These are phyloP conservation scores for Eupithecia subumbrata DNA, from an alignment of 2,888 invertebrate species.

Conservation along the genomic window DNA sequence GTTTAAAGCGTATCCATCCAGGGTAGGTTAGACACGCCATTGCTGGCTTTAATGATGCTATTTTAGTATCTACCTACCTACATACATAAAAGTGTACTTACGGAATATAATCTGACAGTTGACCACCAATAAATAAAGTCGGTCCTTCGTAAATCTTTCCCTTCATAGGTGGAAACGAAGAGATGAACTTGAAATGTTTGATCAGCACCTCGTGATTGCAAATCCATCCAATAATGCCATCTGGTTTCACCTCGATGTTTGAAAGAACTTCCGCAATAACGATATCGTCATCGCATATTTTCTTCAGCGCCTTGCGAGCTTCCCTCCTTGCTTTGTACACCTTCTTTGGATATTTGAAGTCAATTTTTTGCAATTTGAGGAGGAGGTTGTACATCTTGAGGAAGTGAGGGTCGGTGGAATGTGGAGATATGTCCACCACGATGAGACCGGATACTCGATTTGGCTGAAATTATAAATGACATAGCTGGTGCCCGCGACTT, in stretches of 20 bases:
- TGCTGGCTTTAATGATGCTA: background rate
- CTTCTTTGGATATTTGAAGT: conserved; percentile 57
- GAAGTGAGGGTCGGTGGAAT: conserved; percentile 73
- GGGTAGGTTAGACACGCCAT: background rate
- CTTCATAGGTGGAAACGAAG: conserved; percentile 83
- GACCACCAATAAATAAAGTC: conserved; percentile 93
- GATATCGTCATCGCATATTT: conserved; percentile 75
- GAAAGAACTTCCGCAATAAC: conserved; percentile 81
- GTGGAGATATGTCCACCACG: conserved; percentile 88
- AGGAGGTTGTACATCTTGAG: conserved; percentile 84
- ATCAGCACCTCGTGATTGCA: conserved; percentile 89
- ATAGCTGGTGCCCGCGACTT: no score
- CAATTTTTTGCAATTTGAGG: conserved; percentile 66
- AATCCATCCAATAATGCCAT: conserved; percentile 85
- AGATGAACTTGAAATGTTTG: conserved; percentile 85
- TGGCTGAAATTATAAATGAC: conserved; percentile 78
- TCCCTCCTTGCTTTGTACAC: conserved; percentile 53
- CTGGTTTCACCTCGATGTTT: conserved; percentile 77
- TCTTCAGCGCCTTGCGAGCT: conserved; percentile 56
- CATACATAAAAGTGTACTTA: conserved; percentile 65
- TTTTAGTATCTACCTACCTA: background rate
- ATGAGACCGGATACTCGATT: conserved; percentile 84
- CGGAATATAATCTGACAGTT: conserved; percentile 90
- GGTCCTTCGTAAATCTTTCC: conserved; percentile 83
- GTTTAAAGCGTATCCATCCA: no score